A percentile compares a stretch with the other conserved stretches of the same genome.
Evolutionary conservation across 2,797 vertebrate species (phyloP).

Genomic region (Mus minutoides): DNA sequence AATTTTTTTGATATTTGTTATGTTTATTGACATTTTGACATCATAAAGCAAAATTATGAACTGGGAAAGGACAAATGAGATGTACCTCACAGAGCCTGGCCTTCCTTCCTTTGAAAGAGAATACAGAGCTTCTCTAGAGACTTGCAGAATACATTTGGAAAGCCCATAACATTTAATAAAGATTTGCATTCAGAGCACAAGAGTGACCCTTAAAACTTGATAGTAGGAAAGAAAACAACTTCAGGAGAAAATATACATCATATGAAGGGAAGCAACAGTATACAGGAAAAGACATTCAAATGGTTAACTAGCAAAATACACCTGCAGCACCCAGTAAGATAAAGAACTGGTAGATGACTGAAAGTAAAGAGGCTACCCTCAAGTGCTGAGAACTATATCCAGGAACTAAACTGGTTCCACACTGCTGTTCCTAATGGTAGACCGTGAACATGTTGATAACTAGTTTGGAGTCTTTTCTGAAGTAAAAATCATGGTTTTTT

Average conservation of each 20-base stretch:
- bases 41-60: not conserved
- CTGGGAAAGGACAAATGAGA: not conserved
- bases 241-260: not conserved
- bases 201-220: not conserved
- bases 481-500: not conserved
- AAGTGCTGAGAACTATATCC: not conserved
- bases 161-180: not conserved
- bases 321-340: not conserved
- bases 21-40: not conserved
- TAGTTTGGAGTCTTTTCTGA: not conserved
- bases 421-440: not conserved
- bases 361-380: not conserved
- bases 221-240: not conserved
- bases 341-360: not conserved
- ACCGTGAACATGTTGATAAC: not conserved
- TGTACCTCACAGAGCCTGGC: not conserved
- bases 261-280: not conserved
- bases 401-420: not conserved
- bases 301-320: not conserved
- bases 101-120: not conserved
- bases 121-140: not conserved
- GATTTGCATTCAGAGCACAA: not conserved
- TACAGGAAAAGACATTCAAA: not conserved
- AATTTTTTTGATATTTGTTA: not conserved
- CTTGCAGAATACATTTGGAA: not conserved